Evolutionary conservation across 2,113 vertebrate species (phyloP).

Genomic region (Pyrgilauda ruficollis): DNA sequence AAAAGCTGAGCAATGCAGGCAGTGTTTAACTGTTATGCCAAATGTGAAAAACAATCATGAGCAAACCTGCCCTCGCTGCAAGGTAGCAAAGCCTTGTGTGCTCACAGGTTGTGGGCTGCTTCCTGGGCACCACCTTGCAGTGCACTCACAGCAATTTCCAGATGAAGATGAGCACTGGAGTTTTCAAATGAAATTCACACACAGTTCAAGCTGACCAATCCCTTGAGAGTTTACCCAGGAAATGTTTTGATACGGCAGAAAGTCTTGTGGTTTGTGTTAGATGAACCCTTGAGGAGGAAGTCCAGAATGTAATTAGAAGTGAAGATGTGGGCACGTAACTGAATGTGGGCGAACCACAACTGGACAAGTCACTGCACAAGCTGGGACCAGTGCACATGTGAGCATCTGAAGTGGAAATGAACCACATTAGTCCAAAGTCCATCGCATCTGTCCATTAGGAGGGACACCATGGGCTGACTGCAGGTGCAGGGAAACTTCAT

Average conservation of each 20-base stretch:
- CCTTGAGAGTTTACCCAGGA: not conserved
- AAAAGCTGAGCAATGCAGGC: not conserved
- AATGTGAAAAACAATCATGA: not conserved
- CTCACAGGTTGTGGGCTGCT: not conserved
- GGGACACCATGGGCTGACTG: not conserved
- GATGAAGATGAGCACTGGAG: not conserved
- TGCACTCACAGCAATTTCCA: not conserved
- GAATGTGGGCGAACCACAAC: not conserved
- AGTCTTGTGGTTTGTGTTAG: accelerated
- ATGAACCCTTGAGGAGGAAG: not conserved
- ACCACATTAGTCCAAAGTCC: not conserved
- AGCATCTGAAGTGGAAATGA: not conserved
- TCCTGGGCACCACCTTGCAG: not conserved
- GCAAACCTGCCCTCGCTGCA: accelerated
- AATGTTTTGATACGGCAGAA: not conserved
- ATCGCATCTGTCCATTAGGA: not conserved
- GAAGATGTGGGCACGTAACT: not conserved
- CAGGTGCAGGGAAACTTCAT: not conserved
- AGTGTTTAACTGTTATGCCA: accelerated
- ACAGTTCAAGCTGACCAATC: not conserved
- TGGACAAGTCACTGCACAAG: not conserved
- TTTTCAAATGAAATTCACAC: not conserved
- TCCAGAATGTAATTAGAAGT: not conserved
- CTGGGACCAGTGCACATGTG: not conserved
- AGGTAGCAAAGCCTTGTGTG: not conserved